Evolutionary conservation across 2,888 invertebrate species (phyloP), one percentile per base, ranked within the genome.

Genomic region (Chaetogeoica ovagalla): DNA sequence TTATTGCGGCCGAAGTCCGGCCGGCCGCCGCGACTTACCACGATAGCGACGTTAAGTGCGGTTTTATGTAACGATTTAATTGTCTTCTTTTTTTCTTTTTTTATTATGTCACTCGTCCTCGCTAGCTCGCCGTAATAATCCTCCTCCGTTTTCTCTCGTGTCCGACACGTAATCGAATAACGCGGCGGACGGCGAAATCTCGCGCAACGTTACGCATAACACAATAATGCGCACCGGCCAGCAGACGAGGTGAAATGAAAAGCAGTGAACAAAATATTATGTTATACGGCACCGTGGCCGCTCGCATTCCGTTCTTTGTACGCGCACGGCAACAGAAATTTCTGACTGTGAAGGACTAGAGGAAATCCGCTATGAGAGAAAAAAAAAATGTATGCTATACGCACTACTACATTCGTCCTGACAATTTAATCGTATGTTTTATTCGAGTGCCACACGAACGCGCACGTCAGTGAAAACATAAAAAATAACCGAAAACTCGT

Each of bases 11-110:
- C 76, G 60, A 48, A 4, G 30, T 30, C 30, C 30, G 30, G 19
- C 2, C 7, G 48, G 76, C 15, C 43, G 48, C n/a, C n/a, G 48
- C 4, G 23, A 43, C 48, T 68, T 39, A 66, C 75, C 48, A 30
- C 48, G 21, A 39, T n/a, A 62, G 37, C 9, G 60, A 68, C 48
- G 59, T 77, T 70, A 70, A 77, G 69, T 70, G 77, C 62, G 77
- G 79, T 79, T 79, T 70, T 71, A 71, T 70, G 71, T 71, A 71
- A 65, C 62, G 71, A 59, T 79, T 63, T 79, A 79, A 79, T 79
- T 63, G 69, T 55, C 62, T 70, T 57, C 23, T 76, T 30, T 60
- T 63, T 66, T 65, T 37, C 19, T 17, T 15, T 48, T 11, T 39
- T n/a, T 62, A 17, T 60, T 13, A 55, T 13, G n/a, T n/a, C 39